Evolutionary conservation across 2,888 invertebrate species (phyloP).

Genomic region (Conomelus anceps): DNA sequence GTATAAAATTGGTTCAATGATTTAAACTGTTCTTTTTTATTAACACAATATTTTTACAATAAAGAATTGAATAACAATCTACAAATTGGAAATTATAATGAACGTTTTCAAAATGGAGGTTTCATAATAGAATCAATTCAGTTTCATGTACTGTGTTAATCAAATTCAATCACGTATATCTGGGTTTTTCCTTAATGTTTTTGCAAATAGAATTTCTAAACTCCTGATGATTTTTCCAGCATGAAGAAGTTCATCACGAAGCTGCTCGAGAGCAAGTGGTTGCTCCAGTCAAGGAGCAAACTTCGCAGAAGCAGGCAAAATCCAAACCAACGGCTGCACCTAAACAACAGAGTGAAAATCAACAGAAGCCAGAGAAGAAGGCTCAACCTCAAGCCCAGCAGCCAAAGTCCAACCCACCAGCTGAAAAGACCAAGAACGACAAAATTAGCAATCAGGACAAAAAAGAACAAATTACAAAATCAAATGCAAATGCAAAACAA

Average conservation of each 20-base stretch:
- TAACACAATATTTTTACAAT: too few relatives aligned
- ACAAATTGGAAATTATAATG: too few relatives aligned
- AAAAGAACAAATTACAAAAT: background rate
- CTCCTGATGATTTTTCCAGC: background rate
- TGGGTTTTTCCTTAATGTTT: too few relatives aligned
- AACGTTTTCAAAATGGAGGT: too few relatives aligned
- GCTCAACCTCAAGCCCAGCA: background rate
- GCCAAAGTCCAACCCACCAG: background rate
- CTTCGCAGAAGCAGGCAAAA: background rate
- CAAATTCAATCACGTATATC: too few relatives aligned
- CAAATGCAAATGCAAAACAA: conserved; percentile 20
- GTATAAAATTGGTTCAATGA: too few relatives aligned
- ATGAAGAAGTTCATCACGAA: background rate
- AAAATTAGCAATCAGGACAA: conserved; percentile 9
- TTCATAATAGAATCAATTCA: too few relatives aligned
- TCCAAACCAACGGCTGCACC: background rate
- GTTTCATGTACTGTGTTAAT: too few relatives aligned
- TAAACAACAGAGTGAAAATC: conserved; percentile 13
- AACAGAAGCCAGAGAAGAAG: conserved; percentile 1
- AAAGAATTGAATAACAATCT: too few relatives aligned
- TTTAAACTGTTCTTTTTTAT: too few relatives aligned
- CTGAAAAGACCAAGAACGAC: background rate
- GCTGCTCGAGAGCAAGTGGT: background rate
- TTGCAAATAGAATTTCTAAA: too few relatives aligned
- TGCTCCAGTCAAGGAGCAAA: background rate